Percentiles rank a stretch among this genome's conserved stretches.
phyloP scores from a whole-genome alignment of 1,140 invertebrate species.

The Plodia interpunctella region DNA sequence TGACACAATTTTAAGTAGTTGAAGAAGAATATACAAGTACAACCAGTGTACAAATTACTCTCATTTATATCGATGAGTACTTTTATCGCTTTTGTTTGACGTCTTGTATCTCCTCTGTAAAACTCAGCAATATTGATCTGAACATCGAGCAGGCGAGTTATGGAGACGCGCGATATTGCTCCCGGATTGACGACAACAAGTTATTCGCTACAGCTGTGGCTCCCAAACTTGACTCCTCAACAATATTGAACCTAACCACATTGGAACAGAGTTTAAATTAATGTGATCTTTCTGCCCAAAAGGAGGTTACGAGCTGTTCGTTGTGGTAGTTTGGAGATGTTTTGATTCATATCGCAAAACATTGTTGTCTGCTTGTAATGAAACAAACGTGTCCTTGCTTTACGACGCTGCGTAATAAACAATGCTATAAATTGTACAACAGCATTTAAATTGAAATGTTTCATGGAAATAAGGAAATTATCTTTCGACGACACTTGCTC shows the following conservation, averaged over 20 bases:
- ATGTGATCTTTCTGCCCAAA: background rate
- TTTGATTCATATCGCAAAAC: constrained; percentile 6
- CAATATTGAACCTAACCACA: background rate
- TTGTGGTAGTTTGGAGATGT: background rate
- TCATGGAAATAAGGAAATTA: too few relatives aligned
- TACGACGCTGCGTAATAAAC: background rate
- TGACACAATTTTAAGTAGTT: too few relatives aligned
- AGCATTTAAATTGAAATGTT: too few relatives aligned
- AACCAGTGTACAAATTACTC: too few relatives aligned
- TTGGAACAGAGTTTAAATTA: background rate
- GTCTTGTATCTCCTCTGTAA: background rate
- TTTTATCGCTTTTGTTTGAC: too few relatives aligned
- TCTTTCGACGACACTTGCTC: too few relatives aligned
- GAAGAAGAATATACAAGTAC: too few relatives aligned
- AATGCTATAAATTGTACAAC: background rate
- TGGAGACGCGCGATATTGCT: background rate
- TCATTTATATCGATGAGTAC: too few relatives aligned
- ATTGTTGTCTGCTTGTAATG: background rate
- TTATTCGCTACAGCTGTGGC: constrained; percentile 1
- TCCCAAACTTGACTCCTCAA: background rate
- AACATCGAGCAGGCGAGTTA: background rate
- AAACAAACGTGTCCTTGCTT: constrained; percentile 1
- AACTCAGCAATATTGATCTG: background rate
- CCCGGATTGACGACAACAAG: background rate
- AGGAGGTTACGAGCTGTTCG: constrained; percentile 1